phyloP scores from a whole-genome alignment of 2,888 invertebrate species.

The Chalcosyrphus nemorum region DNA sequence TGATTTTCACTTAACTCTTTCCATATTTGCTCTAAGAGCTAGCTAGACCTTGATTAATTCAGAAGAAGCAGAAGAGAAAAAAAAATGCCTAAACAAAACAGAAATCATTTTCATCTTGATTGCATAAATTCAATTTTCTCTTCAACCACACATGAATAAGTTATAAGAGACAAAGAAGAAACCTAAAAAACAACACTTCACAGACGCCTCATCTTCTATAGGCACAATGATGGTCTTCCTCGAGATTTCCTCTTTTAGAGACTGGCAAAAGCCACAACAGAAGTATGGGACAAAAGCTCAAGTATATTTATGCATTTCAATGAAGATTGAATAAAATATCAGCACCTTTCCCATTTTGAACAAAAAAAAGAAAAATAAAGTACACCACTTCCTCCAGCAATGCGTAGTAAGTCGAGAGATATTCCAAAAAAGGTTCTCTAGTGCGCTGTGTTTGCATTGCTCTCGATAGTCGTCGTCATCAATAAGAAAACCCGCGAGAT shows the following conservation, averaged over 20 bases:
- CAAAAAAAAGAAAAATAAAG: slow-evolving; percentile 21
- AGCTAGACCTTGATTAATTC: slow-evolving; percentile 7
- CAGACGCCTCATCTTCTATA: slow-evolving; percentile 19
- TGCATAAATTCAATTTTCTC: slow-evolving; percentile 61
- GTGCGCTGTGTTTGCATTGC: slow-evolving; percentile 48
- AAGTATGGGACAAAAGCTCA: slow-evolving; percentile 48
- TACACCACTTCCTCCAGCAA: slow-evolving; percentile 15
- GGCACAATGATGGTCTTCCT: slow-evolving; percentile 3
- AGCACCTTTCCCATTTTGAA: slow-evolving; percentile 20
- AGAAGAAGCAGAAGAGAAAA: background rate
- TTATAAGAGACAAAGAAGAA: slow-evolving; percentile 44
- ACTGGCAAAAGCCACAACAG: slow-evolving; percentile 49
- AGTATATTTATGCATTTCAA: slow-evolving; percentile 57
- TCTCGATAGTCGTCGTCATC: slow-evolving; percentile 54
- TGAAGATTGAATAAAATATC: slow-evolving; percentile 62
- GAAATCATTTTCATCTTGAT: slow-evolving; percentile 40
- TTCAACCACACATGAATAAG: slow-evolving; percentile 61
- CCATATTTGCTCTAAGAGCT: background rate
- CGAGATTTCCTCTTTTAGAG: slow-evolving; percentile 31
- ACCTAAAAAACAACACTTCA: slow-evolving; percentile 35
- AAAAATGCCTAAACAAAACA: slow-evolving; percentile 22
- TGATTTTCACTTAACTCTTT: background rate
- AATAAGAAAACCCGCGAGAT: background rate
- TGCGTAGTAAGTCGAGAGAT: slow-evolving; percentile 38
- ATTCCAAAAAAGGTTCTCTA: slow-evolving; percentile 61